Conservation (phyloP, 2,888 invertebrate species). For the Lampropteryx suffumata region DNA sequence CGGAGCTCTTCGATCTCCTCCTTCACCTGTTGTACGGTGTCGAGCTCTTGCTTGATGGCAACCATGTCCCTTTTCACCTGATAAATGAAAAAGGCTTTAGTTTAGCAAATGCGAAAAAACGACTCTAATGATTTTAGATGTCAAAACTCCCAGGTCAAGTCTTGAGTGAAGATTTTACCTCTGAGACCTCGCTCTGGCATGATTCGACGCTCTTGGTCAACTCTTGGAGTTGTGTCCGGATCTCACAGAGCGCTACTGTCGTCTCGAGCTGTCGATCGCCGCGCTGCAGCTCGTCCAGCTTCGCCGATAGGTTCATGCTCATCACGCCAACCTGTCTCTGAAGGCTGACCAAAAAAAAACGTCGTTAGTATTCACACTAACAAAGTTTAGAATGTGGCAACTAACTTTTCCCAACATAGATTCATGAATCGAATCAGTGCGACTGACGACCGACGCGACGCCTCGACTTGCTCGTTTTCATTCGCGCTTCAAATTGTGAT, state of each 20-base stretch:
- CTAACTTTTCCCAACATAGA: constrained; percentile 6
- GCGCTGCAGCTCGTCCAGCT: constrained; percentile 96
- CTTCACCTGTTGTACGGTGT: constrained; percentile 96
- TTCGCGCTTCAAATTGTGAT: constrained; percentile 14
- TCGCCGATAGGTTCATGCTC: constrained; percentile 97
- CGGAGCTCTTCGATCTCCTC: constrained; percentile 96
- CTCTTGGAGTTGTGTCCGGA: constrained; percentile 95
- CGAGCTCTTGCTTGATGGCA: constrained; percentile 96
- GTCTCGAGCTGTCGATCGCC: constrained; percentile 96
- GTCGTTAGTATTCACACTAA: constrained; percentile 26
- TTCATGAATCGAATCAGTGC: constrained; percentile 13
- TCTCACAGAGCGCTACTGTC: constrained; percentile 96
- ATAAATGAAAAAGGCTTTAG: constrained; percentile 1
- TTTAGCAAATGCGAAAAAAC: too few relatives aligned
- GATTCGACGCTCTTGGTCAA: constrained; percentile 97
- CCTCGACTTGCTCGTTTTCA: constrained; percentile 7
- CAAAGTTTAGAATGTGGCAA: neutral
- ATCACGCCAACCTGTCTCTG: constrained; percentile 99
- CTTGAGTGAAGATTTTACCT: constrained; percentile 75
- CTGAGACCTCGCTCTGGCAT: constrained; percentile 96
- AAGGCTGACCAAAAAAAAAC: constrained; percentile 85
- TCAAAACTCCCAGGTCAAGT: too few relatives aligned
- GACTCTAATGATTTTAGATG: too few relatives aligned
- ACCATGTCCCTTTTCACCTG: constrained; percentile 97
- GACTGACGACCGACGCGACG: neutral